These are phyloP conservation scores for Paradisaea rubra DNA, from an alignment of 2,113 vertebrate species.

Conservation along the genomic window DNA sequence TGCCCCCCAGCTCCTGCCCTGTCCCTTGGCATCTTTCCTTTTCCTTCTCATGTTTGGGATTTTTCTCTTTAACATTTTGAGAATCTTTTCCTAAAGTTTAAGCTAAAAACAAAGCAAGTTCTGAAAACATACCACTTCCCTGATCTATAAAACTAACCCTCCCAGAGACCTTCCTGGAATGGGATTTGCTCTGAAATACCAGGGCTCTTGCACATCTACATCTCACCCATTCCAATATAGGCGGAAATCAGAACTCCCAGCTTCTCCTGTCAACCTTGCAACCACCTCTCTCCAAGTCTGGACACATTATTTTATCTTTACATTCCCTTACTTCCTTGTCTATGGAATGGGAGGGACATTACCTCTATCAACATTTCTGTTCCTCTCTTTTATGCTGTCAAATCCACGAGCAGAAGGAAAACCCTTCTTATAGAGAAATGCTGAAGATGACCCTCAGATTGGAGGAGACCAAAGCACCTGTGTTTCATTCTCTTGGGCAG, in stretches of 20 bases:
- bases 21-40: neutral
- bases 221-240: accelerated
- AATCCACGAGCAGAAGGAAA: neutral
- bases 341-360: neutral
- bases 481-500: neutral
- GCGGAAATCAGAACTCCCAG: neutral
- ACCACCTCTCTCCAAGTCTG: neutral
- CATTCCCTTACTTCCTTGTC: neutral
- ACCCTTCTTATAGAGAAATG: neutral
- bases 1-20: slow-evolving; percentile 8
- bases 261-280: neutral
- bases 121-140: neutral
- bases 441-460: neutral
- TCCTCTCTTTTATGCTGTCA: neutral
- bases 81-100: neutral
- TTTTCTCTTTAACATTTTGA: neutral
- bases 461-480: neutral
- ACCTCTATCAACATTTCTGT: neutral
- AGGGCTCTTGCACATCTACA: neutral
- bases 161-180: neutral
- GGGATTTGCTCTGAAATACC: neutral
- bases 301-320: neutral
- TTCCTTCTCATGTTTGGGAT: neutral
- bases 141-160: neutral
- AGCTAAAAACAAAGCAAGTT: neutral